phyloP scores from a whole-genome alignment of 2,888 invertebrate species.

The Chelonus formosanus region DNA sequence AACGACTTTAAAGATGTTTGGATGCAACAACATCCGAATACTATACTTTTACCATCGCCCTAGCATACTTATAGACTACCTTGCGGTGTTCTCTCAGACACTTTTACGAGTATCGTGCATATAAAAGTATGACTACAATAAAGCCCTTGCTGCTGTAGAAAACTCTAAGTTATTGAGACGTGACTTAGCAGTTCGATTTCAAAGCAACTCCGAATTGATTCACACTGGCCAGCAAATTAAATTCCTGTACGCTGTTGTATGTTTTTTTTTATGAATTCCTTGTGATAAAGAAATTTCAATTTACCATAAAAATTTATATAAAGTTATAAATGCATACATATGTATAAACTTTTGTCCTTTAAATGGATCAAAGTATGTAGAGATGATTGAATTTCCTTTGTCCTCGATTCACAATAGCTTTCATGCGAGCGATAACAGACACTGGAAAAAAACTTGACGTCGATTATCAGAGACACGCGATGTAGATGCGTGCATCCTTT shows the following conservation, averaged over 20 bases:
- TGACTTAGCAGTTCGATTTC: too few relatives aligned
- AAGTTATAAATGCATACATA: too few relatives aligned
- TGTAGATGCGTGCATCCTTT: constrained; percentile 8
- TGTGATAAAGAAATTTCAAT: too few relatives aligned
- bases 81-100: constrained; percentile 36
- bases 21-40: too few relatives aligned
- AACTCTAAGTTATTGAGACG: too few relatives aligned
- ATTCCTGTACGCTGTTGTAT: too few relatives aligned
- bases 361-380: background rate
- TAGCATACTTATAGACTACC: constrained; percentile 37
- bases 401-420: constrained; percentile 12
- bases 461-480: constrained; percentile 13
- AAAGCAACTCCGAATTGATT: too few relatives aligned
- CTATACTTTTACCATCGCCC: constrained; percentile 27
- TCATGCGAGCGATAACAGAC: constrained; percentile 12
- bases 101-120: constrained; percentile 36
- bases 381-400: constrained; percentile 13
- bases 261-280: too few relatives aligned
- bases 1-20: too few relatives aligned
- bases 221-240: too few relatives aligned
- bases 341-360: background rate
- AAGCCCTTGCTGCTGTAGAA: background rate
- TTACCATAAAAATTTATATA: too few relatives aligned
- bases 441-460: constrained; percentile 5
- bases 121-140: constrained; percentile 21